Evolutionary conservation across 1,140 invertebrate genomes (phyloP), one percentile per base, ranked within the genome.

Genomic region (Trichomalopsis sarcophagae): DNA sequence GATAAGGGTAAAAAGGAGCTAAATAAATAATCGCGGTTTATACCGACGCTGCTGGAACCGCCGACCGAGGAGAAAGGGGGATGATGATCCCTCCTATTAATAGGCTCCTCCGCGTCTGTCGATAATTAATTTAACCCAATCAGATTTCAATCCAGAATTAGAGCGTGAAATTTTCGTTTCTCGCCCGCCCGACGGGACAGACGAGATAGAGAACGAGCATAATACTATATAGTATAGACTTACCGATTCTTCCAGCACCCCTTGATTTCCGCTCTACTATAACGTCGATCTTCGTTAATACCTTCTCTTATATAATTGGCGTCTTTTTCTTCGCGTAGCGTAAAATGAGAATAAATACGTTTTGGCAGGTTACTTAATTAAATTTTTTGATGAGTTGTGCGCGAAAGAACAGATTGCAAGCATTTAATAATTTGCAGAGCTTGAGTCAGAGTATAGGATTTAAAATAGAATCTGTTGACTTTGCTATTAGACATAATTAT

Each of bases 111-210:
- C 71, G 68, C 86, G 86, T 86, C 86, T 86, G 55, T 74, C 82
- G 87, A 87, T 89, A 88, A 89, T 88, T 88, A 87, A 89, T 88
- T 88, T 86, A 89, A 69, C 85, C 79, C 84, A 82, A 87, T 86
- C 69, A 55, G 84, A 85, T 87, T 87, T 87, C 87, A 78, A 85
- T 87, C 78, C 79, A 86, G 78, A 55, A 87, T 88, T 85, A 87
- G 55, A 62, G 55, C 55, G 21, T 62, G 14, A n/a, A 62, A 62
- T 21, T n/a, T 62, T 62, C 55, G 55, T n/a, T n/a, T 62, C 55
- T 62, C 55, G 55, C 55, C 21, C 55, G 55, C 55, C 55, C 6
- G 55, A n/a, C 55, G 55, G 55, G 6, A n/a, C n/a, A 21, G 21
- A 62, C 3, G 33, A 4, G 33, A 36, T 3, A 27, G 55, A 6